Evolutionary conservation across 2,888 invertebrate genomes (phyloP).

Genomic region (Anarsia innoxiella): DNA sequence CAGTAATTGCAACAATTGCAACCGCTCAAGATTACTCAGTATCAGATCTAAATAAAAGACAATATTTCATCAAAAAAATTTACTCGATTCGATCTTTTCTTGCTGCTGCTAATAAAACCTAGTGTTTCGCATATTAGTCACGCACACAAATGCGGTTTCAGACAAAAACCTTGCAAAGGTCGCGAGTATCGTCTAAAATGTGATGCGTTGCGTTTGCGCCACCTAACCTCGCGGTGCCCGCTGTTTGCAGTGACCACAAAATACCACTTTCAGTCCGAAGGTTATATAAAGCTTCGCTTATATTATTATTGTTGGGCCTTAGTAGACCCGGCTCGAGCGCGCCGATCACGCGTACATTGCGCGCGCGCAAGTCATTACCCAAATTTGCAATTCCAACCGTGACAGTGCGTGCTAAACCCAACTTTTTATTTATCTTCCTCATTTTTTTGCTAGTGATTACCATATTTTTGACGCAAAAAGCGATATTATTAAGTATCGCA

Average conservation of each 20-base stretch:
- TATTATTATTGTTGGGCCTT: slow-evolving; percentile 51
- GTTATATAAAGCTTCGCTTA: slow-evolving; percentile 62
- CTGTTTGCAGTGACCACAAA: slow-evolving; percentile 71
- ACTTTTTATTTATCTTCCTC: neutral
- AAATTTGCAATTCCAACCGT: slow-evolving; percentile 19
- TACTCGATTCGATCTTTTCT: no score
- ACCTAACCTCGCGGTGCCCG: slow-evolving; percentile 53
- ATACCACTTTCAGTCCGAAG: slow-evolving; percentile 64
- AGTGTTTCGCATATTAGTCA: no score
- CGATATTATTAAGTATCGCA: no score
- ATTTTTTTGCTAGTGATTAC: no score
- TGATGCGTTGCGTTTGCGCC: slow-evolving; percentile 42
- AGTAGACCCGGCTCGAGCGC: slow-evolving; percentile 54
- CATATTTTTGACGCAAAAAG: no score
- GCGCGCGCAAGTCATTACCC: slow-evolving; percentile 32
- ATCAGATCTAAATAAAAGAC: no score
- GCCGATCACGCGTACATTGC: slow-evolving; percentile 48
- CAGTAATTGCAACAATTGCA: no score
- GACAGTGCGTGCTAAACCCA: slow-evolving; percentile 8
- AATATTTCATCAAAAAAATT: no score
- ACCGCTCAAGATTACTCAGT: no score
- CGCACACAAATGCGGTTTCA: neutral
- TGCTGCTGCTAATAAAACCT: no score
- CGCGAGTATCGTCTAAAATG: slow-evolving; percentile 20
- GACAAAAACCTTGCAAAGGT: slow-evolving; percentile 47